Percentiles rank a stretch among this genome's conserved stretches.
Evolutionary conservation across 2,113 vertebrate species (phyloP).

Genomic region (Pampusana beccarii): DNA sequence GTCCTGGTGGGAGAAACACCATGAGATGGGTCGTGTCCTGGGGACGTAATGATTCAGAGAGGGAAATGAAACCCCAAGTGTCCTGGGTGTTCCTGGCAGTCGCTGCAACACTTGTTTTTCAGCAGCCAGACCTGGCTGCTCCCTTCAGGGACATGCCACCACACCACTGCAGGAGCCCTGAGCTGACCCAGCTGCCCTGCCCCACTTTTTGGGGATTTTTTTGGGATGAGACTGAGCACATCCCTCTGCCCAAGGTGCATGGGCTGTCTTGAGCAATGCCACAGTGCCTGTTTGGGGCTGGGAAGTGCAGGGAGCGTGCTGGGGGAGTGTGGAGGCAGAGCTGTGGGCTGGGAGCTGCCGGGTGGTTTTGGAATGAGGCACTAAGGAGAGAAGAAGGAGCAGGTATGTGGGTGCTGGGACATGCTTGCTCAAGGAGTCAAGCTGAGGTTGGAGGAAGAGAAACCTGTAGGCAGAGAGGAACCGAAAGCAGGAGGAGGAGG

Average conservation of each 20-base stretch:
- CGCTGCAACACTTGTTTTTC: not conserved
- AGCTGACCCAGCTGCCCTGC: not conserved
- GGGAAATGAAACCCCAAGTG: not conserved
- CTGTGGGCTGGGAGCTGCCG: not conserved
- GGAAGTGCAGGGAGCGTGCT: rapidly evolving
- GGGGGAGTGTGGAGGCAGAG: not conserved
- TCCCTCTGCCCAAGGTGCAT: not conserved
- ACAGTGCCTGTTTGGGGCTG: not conserved
- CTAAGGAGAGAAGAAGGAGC: not conserved
- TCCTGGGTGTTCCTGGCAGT: not conserved
- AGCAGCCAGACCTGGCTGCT: not conserved
- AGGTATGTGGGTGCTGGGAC: rapidly evolving
- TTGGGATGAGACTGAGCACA: not conserved
- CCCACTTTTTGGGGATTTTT: not conserved
- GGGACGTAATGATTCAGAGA: not conserved
- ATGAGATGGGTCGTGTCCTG: not conserved
- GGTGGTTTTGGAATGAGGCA: not conserved
- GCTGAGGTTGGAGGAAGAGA: not conserved
- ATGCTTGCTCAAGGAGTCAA: not conserved
- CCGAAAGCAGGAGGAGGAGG: not conserved
- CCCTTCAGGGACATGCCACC: not conserved
- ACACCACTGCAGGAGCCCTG: not conserved
- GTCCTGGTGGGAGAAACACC: not conserved
- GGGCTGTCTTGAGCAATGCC: not conserved
- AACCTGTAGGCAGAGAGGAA: not conserved